Percentiles rank a stretch among this genome's conserved stretches.
These are phyloP conservation scores for Cyanoliseus patagonus DNA, from an alignment of 2,113 vertebrate species.

Conservation along the genomic window DNA sequence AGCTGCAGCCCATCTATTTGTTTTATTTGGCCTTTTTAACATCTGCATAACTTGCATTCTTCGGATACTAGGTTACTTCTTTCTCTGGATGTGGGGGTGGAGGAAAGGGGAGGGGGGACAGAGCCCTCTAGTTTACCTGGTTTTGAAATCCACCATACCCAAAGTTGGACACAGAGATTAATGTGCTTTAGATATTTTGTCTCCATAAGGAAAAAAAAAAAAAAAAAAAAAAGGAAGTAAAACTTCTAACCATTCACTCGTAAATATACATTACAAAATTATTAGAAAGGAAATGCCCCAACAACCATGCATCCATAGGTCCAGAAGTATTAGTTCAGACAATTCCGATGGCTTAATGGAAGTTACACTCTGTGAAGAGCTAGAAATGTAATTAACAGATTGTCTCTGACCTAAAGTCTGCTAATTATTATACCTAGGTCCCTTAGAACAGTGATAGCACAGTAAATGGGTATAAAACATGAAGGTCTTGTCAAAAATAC, in stretches of 20 bases:
- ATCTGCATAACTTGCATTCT: conserved; percentile 71
- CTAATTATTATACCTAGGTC: neutral
- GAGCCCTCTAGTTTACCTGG: neutral
- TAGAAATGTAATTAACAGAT: conserved; percentile 7
- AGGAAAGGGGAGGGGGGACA: neutral
- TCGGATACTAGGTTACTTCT: conserved; percentile 64
- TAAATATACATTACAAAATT: neutral
- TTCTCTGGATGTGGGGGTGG: conserved; percentile 43
- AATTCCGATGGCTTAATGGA: neutral
- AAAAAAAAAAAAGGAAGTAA: neutral
- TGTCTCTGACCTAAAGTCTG: neutral
- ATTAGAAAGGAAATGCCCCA: neutral
- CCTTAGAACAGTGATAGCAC: neutral
- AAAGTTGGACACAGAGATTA: neutral
- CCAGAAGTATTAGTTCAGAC: neutral
- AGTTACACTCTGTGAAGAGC: neutral
- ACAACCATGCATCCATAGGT: neutral
- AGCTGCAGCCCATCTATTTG: conserved; percentile 66
- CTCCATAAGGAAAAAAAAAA: neutral
- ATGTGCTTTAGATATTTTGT: neutral
- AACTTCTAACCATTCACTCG: neutral
- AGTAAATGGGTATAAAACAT: neutral
- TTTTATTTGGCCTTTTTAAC: conserved; percentile 71
- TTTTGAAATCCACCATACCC: conserved; percentile 5
- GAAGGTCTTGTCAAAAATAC: neutral